phyloP scores from a whole-genome alignment of 2,888 invertebrate species.

The Cephus pulcher region DNA sequence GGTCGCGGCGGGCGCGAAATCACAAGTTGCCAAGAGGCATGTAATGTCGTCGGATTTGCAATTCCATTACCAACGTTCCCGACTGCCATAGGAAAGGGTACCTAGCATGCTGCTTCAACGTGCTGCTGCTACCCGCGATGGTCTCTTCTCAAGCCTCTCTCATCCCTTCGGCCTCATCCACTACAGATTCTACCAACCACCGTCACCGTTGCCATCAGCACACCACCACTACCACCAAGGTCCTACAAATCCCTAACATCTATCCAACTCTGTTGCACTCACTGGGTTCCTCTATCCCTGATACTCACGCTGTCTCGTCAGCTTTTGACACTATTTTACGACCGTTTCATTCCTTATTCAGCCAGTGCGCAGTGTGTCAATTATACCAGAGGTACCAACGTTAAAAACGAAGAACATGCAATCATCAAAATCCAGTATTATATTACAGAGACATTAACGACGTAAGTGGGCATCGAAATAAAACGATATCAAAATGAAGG shows the following conservation, averaged over 20 bases:
- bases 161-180: conserved; percentile 12
- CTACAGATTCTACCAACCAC: conserved; percentile 8
- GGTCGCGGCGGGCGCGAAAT: conserved; percentile 53
- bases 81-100: conserved; percentile 32
- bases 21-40: conserved; percentile 63
- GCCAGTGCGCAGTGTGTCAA: not conserved
- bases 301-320: not conserved
- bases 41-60: conserved; percentile 63
- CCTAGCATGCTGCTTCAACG: not conserved
- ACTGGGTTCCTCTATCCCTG: not conserved
- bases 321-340: not conserved
- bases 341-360: not conserved
- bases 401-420: not conserved
- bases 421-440: not conserved
- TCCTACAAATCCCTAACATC: not conserved
- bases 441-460: not conserved
- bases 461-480: not conserved
- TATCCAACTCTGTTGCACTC: not conserved
- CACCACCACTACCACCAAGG: not conserved
- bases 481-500: not conserved
- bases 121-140: not conserved
- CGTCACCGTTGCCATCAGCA: not conserved
- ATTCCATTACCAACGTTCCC: conserved; percentile 57
- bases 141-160: not conserved
- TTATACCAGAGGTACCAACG: not conserved